A percentile compares a stretch with the other conserved stretches of the same genome.
These are phyloP conservation scores for Lasius fuliginosus DNA, from an alignment of 2,888 invertebrate species.

Conservation along the genomic window DNA sequence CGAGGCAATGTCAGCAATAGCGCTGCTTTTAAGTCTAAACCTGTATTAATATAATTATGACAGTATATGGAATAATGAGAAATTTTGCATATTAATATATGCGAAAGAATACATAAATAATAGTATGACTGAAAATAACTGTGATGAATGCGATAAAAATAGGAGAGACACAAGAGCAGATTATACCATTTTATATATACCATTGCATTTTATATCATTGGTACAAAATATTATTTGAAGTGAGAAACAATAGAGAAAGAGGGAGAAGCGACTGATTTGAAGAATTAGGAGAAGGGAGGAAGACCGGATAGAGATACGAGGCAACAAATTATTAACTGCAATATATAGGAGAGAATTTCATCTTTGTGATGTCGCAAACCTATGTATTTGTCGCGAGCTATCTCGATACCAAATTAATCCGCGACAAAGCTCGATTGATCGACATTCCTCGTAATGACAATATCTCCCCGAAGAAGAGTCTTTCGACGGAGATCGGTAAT, in stretches of 20 bases:
- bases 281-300: background rate
- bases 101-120: too few species aligned
- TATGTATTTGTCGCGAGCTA: background rate
- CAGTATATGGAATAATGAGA: too few species aligned
- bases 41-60: too few species aligned
- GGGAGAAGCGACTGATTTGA: background rate
- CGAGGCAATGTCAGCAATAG: too few species aligned
- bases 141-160: too few species aligned
- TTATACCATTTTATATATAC: too few species aligned
- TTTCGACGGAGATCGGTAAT: background rate
- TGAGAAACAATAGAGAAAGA: background rate
- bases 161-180: too few species aligned
- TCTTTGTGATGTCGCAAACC: background rate
- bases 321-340: background rate
- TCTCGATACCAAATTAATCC: background rate
- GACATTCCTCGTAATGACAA: background rate
- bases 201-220: too few species aligned
- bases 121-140: too few species aligned
- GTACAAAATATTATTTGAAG: background rate
- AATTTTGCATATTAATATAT: too few species aligned
- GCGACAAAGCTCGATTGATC: background rate
- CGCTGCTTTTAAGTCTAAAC: too few species aligned
- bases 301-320: background rate
- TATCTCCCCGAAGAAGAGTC: too few species aligned
- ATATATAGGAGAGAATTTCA: background rate